Evolutionary conservation across 2,888 invertebrate genomes (phyloP), one percentile per base, ranked within the genome.

Genomic region (Xylocampa areola): DNA sequence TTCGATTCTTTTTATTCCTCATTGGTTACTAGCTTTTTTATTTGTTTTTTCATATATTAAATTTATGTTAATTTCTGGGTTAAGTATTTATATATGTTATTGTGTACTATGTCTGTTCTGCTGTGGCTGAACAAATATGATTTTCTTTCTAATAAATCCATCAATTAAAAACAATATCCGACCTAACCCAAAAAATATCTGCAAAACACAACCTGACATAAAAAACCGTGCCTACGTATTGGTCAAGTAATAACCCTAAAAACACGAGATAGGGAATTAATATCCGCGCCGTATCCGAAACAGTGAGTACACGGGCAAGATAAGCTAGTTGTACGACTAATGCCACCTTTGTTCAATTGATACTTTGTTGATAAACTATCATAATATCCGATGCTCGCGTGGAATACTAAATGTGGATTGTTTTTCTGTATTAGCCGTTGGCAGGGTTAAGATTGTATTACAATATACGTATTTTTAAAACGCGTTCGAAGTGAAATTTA

Each of bases 221-320:
- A 70, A 50, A 49, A 51, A n/a, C n/a, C n/a, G n/a, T n/a, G n/a
- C n/a, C n/a, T 10, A 14, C 55, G 45, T 49, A 61, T 64, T 53
- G 67, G 59, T 62, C 58, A 64, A 62, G 67, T 65, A 62, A 60
- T 68, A 75, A 71, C 67, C 69, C 67, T 69, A 77, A 48, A 53
- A 62, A 57, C 64, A 55, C 58, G 50, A 65, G 68, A 72, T 73
- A 75, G 67, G 49, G 54, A 71, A 71, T 71, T 63, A 63, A 75
- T 71, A 75, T 67, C 67, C 71, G 66, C 52, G 39, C 33, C 50
- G 32, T 53, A 71, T 60, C 59, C 68, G 55, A 50, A 66, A 68
- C 63, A 57, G 57, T 69, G 61, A 54, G 73, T 64, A 58, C 55
- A 64, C 54, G 67, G 61, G 48, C 19, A 48, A 76, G 74, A 76